Conservation (phyloP, 2,888 invertebrate genomes). For the Campopleginae sp. region DNA sequence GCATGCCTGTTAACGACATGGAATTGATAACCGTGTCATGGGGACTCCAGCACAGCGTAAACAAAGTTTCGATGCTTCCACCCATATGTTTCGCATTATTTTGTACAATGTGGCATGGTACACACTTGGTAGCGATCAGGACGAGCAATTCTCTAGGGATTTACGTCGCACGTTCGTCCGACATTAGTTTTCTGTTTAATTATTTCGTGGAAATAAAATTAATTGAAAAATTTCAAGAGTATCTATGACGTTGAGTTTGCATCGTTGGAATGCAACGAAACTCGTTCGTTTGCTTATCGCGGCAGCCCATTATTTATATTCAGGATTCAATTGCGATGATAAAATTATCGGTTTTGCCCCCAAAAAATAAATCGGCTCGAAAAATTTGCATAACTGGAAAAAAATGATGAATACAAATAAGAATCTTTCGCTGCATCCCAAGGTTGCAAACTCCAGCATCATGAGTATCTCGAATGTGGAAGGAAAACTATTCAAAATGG, state of each 20-base stretch:
- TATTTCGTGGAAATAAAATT: slow-evolving; percentile 11
- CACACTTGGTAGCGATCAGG: slow-evolving; percentile 9
- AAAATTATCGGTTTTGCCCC: too few species aligned
- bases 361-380: too few species aligned
- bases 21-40: slow-evolving; percentile 63
- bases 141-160: slow-evolving; percentile 1
- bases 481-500: not conserved
- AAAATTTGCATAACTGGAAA: too few species aligned
- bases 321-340: too few species aligned
- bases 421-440: too few species aligned
- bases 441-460: too few species aligned
- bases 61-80: slow-evolving; percentile 26
- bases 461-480: not conserved
- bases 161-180: not conserved
- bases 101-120: slow-evolving; percentile 32
- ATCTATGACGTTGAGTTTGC: too few species aligned
- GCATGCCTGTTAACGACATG: slow-evolving; percentile 57
- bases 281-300: too few species aligned
- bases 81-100: slow-evolving; percentile 41
- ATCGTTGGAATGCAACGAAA: too few species aligned
- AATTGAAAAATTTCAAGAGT: too few species aligned
- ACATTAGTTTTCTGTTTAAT: not conserved
- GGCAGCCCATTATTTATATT: too few species aligned
- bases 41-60: slow-evolving; percentile 5
- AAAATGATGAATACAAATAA: too few species aligned